Conservation (phyloP, 2,888 invertebrate species). For the Pammene fasciana region DNA sequence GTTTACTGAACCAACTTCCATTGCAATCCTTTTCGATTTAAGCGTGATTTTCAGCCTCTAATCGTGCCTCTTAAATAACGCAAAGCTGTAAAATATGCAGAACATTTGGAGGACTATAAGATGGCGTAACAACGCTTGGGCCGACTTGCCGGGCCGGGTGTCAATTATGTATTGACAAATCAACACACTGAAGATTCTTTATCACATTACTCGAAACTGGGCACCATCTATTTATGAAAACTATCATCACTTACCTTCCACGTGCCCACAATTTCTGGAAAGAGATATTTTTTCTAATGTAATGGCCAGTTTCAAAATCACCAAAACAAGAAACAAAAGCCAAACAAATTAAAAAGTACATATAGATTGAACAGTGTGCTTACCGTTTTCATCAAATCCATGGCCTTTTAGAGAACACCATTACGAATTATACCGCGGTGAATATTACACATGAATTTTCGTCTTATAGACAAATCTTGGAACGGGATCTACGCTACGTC, state of each 20-base stretch:
- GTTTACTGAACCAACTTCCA: slow-evolving; percentile 66
- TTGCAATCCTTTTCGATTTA: slow-evolving; percentile 64
- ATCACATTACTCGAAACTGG: slow-evolving; percentile 68
- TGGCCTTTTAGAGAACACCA: slow-evolving; percentile 83
- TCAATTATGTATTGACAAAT: slow-evolving; percentile 80
- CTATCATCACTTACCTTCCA: slow-evolving; percentile 81
- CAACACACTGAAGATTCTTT: slow-evolving; percentile 69
- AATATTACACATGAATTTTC: slow-evolving; percentile 70
- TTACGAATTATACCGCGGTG: slow-evolving; percentile 77
- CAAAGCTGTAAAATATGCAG: slow-evolving; percentile 77
- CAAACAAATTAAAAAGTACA: slow-evolving; percentile 75
- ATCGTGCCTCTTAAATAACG: slow-evolving; percentile 65
- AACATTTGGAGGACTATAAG: slow-evolving; percentile 80
- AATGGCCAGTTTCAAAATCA: slow-evolving; percentile 84
- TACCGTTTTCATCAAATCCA: slow-evolving; percentile 85
- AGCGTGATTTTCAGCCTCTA: slow-evolving; percentile 71
- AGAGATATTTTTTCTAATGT: slow-evolving; percentile 84
- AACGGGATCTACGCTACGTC: slow-evolving; percentile 65
- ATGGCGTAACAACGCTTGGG: slow-evolving; percentile 83
- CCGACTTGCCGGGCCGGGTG: slow-evolving; percentile 69
- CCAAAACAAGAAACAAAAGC: slow-evolving; percentile 85
- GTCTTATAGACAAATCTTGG: slow-evolving; percentile 68
- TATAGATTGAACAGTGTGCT: slow-evolving; percentile 64
- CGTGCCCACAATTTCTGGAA: slow-evolving; percentile 82
- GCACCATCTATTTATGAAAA: slow-evolving; percentile 69